Conservation (phyloP, 2,113 vertebrate species). For the Hipposideros armiger region DNA sequence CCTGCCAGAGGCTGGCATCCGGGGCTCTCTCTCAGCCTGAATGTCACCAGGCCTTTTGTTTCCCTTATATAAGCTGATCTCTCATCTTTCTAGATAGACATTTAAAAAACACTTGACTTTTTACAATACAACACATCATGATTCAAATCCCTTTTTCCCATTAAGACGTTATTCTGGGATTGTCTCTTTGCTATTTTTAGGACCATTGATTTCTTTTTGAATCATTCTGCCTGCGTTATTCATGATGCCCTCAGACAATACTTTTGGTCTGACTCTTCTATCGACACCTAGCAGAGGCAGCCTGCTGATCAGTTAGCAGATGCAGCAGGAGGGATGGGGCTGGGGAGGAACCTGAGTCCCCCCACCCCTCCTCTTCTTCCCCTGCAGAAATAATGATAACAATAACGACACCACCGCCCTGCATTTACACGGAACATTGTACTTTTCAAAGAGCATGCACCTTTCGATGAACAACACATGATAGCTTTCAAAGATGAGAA, state of each 20-base stretch:
- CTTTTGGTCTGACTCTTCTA: constrained; percentile 59
- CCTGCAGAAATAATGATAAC: constrained; percentile 66
- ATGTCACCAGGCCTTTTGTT: background rate
- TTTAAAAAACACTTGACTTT: constrained; percentile 67
- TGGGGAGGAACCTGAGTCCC: constrained; percentile 44
- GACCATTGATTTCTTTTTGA: constrained; percentile 72
- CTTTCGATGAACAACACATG: constrained; percentile 56
- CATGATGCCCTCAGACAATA: constrained; percentile 71
- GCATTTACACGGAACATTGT: background rate
- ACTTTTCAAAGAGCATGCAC: constrained; percentile 40
- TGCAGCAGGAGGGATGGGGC: background rate
- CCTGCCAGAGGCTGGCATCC: background rate
- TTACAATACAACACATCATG: constrained; percentile 58
- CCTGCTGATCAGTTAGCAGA: constrained; percentile 65
- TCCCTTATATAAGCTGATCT: constrained; percentile 22
- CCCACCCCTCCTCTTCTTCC: background rate
- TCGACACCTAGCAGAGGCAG: constrained; percentile 68
- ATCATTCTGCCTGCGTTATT: constrained; percentile 74
- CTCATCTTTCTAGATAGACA: constrained; percentile 60
- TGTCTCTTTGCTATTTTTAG: constrained; percentile 71
- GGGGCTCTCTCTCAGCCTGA: background rate
- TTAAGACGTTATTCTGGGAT: constrained; percentile 76
- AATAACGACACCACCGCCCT: background rate
- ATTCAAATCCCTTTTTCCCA: constrained; percentile 43
- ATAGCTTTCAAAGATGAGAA: constrained; percentile 59